Base-by-base conservation (phyloP, 92 coral and sea anemone species). In the Montipora capitata region DNA sequence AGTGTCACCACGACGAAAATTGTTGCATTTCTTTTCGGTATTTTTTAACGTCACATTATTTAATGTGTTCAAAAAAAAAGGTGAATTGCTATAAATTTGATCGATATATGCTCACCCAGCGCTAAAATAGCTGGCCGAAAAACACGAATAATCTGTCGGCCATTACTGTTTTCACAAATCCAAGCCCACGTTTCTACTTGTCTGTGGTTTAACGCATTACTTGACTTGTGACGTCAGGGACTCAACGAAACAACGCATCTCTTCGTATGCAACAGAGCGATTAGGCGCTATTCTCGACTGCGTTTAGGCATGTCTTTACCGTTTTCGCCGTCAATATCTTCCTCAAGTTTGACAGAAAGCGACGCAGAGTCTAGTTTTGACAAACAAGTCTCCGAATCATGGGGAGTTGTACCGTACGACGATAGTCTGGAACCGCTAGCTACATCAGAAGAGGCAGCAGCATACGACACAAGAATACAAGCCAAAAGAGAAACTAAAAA, bases 351-450 rank as follows among this genome's bases (percentile, higher is more conserved):
- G 78, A 35, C 78, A 58, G 78, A 73, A 38, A 73, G 78, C 78
- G 78, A 73, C 4, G 78, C 78, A 73, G 57, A 73, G 78, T 73
- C 15, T 13, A 73, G 57, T 73, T 73, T 73, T 73, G 78, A 73
- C 78, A 54, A 73, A 41, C 78, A 73, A 73, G 78, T 73, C 78
- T 49, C 78, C 78, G 78, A 73, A 73, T 73, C 78, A 73, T 73
- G 78, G 78, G 78, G 78, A 73, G 78, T 73, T 73, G 78, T 73
- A 73, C 78, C 78, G 78, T 73, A 39, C 78, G 78, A 73, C 78
- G 78, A 73, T 58, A 73, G 78, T 73, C 78, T 73, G 78, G 78
- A 73, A 58, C 78, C 78, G 78, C 78, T 73, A 73, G 78, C 78
- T 73, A 73, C 78, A 73, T 73, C 78, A 73, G 78, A 73, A 73